Evolutionary conservation across 2,797 vertebrate species (phyloP), one percentile per base, ranked within the genome.

Genomic region (Hozukius guyotensis): DNA sequence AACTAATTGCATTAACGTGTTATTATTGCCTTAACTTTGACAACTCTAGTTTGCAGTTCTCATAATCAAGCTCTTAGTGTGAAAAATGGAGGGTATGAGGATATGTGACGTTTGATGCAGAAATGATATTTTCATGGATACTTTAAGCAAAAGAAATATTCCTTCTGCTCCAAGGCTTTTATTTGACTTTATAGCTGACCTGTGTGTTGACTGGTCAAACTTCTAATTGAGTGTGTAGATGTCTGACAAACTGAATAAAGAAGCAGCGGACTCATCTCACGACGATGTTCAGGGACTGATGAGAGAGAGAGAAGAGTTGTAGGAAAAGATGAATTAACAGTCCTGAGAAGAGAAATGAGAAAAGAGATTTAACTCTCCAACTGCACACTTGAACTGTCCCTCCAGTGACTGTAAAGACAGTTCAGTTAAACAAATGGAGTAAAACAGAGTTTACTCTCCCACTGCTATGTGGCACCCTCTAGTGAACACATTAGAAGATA

Each of bases 391-490:
- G 12, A 53, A 14, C 20, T 16, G 6, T 20, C 13, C 8, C 31
- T 56, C 16, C 36, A 67, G 29, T 49, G 55, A 27, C n/a, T 6
- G 2, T 49, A 18, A 49, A 49, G 46, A 6, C 14, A 29, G 38
- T 18, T 49, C 11, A n/a, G 20, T 46, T 27, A 4, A 55, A 27
- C 12, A n/a, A 12, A 2, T 13, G 2, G 20, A 38, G n/a, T 0
- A 20, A 11, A 53, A 13, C 22, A 25, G 13, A 27, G 14, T 10
- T 27, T 1, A 0, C 13, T 22, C 12, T 64, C 42, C 52, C n/a
- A 3, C 66, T 72, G 63, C 67, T 27, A 0, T 73, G 55, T 84
- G 82, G 59, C 31, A 70, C 82, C 86, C 77, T 75, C 82, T 77
- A 60, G 76, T 82, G 86, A 38, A 5, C 3, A 60, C 4, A 25